Evolutionary conservation across 1,140 invertebrate genomes (phyloP), one percentile per base, ranked within the genome.

Genomic region (Berghia stephanieae): DNA sequence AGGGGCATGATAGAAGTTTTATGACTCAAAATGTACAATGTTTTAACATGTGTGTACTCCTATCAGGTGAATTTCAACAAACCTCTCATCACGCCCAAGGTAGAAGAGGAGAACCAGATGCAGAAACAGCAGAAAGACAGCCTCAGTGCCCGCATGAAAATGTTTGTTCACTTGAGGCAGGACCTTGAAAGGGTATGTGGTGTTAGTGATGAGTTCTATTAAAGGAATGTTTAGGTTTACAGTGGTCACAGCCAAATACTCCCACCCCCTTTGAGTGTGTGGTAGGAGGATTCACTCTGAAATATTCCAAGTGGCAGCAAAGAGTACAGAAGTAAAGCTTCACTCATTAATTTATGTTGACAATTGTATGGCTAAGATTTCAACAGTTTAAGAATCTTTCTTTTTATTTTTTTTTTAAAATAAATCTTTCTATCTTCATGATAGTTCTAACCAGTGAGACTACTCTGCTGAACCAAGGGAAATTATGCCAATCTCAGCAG

Each of bases 121-220:
- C 89, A 89, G 66, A 90, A 91, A 79, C 91, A 92, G 80, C 91
- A 92, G 80, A 91, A 92, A 79, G 91, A 92, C 79, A 96, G 97
- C 89, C 90, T 96, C 34, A 83, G 90, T 52, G 96, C 98, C 84
- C 95, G 97, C 84, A 96, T 97, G 93, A 96, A 96, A 89, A 96
- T 96, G 92, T 98, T 98, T 90, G 96, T 98, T 1, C 96, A 98
- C 86, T 89, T 98, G 6, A 91, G 97, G 16, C 97, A 98, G 89
- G 96, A 98, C 90, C 89, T 98, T 44, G 97, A 98, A 87, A 92
- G 96, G 85, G 97, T 93, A 88, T 88, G 89, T 60, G 34, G n/a
- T 67, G 6, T 43, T 66, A 36, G 18, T 38, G 24, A n/a, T 16
- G 24, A 10, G 40, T 49, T 34, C 18, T 38, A 21, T 18, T 69